phyloP scores from a whole-genome alignment of 92 coral and sea anemone genomes.

The Heliopora coerulea region DNA sequence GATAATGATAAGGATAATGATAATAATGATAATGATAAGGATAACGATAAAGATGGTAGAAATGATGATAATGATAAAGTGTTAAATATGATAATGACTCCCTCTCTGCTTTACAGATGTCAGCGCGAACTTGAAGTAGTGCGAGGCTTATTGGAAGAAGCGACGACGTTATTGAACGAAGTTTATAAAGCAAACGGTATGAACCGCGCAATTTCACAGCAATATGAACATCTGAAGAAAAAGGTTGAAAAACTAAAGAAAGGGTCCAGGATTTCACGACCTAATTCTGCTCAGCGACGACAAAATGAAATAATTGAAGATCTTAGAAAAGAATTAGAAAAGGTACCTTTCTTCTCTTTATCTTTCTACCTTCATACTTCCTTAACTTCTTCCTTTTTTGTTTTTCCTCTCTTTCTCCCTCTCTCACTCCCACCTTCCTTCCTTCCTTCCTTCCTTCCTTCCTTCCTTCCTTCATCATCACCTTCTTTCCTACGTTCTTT shows the following conservation, averaged over 20 bases:
- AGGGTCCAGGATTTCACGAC: slow-evolving; percentile 54
- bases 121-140: slow-evolving; percentile 19
- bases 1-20: slow-evolving; percentile 6
- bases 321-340: slow-evolving; percentile 67
- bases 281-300: slow-evolving; percentile 58
- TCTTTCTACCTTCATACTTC: not conserved
- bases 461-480: not conserved
- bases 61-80: slow-evolving; percentile 1
- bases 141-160: slow-evolving; percentile 44
- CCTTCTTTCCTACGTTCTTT: not conserved
- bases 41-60: not conserved
- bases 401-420: not conserved
- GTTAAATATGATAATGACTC: not conserved
- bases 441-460: not conserved
- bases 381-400: not conserved
- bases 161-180: slow-evolving; percentile 63
- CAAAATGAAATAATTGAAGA: slow-evolving; percentile 69
- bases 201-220: slow-evolving; percentile 63
- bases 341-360: slow-evolving; percentile 41
- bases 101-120: not conserved
- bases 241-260: slow-evolving; percentile 69
- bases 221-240: slow-evolving; percentile 72
- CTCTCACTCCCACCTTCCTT: not conserved
- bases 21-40: not conserved
- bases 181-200: slow-evolving; percentile 71